These are phyloP conservation scores for Cassiopea xamachana DNA, from an alignment of 30 jellyfish, hydroid and myxozoan species.

Conservation along the genomic window DNA sequence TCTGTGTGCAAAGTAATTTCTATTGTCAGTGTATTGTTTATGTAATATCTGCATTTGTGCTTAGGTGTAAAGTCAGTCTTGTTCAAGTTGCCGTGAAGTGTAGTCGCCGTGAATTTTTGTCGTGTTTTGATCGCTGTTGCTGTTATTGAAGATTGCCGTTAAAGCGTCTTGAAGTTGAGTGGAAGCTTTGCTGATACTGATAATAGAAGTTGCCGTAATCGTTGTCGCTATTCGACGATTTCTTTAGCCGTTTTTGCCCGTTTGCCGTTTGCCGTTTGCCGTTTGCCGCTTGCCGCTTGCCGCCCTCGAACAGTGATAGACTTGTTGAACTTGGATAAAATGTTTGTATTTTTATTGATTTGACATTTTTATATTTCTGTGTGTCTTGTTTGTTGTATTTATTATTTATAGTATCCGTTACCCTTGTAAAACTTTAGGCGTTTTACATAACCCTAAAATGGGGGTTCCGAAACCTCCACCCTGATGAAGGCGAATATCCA, in stretches of 20 bases:
- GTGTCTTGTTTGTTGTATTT: background rate
- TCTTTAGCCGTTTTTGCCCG: background rate
- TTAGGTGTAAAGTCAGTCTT: too few relatives aligned
- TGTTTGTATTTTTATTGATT: background rate
- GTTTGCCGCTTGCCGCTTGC: background rate
- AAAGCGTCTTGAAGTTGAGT: background rate
- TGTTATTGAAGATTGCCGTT: background rate
- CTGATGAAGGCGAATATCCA: too few relatives aligned
- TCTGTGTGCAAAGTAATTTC: too few relatives aligned
- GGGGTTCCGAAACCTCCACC: too few relatives aligned
- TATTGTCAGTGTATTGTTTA: too few relatives aligned
- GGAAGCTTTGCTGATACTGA: background rate
- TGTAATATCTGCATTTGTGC: too few relatives aligned
- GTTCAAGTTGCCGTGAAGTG: too few relatives aligned
- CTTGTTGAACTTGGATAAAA: background rate
- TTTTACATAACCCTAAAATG: too few relatives aligned
- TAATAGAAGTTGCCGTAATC: background rate
- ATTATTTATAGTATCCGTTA: background rate
- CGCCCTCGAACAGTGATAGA: background rate
- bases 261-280: background rate
- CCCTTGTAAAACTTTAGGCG: background rate
- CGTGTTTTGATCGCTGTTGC: too few relatives aligned
- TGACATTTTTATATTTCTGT: background rate
- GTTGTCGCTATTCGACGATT: background rate
- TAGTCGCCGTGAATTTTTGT: too few relatives aligned